Conservation (phyloP, 1,140 invertebrate genomes). For the Varroa destructor region DNA sequence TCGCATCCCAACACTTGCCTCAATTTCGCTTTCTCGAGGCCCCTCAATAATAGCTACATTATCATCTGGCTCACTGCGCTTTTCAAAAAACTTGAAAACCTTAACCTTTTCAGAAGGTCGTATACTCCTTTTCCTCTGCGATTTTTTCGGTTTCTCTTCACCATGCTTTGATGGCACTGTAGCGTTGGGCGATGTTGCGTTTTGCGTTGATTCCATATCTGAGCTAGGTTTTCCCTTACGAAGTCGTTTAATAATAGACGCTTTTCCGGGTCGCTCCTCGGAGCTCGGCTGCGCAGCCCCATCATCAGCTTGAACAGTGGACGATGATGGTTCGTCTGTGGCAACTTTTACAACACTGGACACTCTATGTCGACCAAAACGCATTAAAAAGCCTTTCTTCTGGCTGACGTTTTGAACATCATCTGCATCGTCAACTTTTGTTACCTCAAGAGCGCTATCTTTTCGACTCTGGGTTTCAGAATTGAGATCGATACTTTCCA, state of each 20-base stretch:
- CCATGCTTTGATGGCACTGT: neutral
- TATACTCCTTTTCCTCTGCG: neutral
- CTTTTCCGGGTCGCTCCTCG: too few relatives aligned
- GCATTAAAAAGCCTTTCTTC: slow-evolving; percentile 25
- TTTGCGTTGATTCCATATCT: neutral
- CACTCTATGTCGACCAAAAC: slow-evolving; percentile 8
- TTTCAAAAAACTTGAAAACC: neutral
- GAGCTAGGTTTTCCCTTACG: too few relatives aligned
- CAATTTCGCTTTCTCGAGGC: neutral
- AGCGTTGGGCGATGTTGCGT: neutral
- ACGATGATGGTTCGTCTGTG: neutral
- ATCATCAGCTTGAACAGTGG: neutral
- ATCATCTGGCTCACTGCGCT: neutral
- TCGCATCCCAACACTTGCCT: neutral
- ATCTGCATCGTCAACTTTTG: neutral
- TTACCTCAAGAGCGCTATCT: slow-evolving; percentile 11
- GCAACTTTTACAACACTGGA: neutral
- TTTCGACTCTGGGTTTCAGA: slow-evolving; percentile 20
- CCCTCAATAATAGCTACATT: neutral
- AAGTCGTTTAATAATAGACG: too few relatives aligned
- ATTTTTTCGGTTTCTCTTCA: neutral
- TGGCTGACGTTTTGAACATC: slow-evolving; percentile 26
- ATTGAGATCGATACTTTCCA: slow-evolving; percentile 26
- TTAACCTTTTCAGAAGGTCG: neutral
- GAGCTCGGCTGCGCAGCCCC: too few relatives aligned